A percentile compares a stretch with the other conserved stretches of the same genome.
These are phyloP conservation scores for Pipistrellus nathusii DNA, from an alignment of 2,797 vertebrate genomes.

Conservation along the genomic window DNA sequence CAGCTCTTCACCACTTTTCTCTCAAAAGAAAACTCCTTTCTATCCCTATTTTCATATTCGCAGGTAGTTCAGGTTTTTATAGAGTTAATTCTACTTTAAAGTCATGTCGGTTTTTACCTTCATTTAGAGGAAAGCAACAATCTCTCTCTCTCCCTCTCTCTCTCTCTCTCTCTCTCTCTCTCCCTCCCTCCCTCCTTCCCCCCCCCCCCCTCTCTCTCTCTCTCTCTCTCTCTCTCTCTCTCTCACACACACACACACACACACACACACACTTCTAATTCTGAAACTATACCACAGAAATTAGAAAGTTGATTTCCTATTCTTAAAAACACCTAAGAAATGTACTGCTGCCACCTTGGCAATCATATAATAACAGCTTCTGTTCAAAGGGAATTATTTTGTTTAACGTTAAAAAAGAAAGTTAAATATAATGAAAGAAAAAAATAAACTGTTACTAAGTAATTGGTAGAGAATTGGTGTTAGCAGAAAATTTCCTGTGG, in stretches of 20 bases:
- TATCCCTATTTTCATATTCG: background rate
- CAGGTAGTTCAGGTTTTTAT: background rate
- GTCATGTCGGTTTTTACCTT: background rate
- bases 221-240: no score
- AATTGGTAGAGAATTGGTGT: background rate
- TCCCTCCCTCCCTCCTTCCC: no score
- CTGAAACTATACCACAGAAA: background rate
- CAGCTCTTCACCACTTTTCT: no score
- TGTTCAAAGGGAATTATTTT: conserved; percentile 3
- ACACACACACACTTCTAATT: conserved; percentile 13
- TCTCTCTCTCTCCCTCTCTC: no score
- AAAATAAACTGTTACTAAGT: background rate
- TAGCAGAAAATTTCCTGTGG: background rate
- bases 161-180: no score
- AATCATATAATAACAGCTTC: background rate
- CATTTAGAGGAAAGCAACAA: background rate
- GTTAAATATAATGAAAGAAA: conserved; percentile 10
- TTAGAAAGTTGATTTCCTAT: background rate
- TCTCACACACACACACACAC: background rate
- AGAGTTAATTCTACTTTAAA: background rate
- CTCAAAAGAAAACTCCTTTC: conserved; percentile 9
- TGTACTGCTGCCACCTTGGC: background rate
- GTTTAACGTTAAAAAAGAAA: conserved; percentile 24
- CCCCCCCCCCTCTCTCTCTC: no score
- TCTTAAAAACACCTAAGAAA: background rate